Conservation (phyloP, 1,140 invertebrate genomes). For the Drosophila nigromelanica region DNA sequence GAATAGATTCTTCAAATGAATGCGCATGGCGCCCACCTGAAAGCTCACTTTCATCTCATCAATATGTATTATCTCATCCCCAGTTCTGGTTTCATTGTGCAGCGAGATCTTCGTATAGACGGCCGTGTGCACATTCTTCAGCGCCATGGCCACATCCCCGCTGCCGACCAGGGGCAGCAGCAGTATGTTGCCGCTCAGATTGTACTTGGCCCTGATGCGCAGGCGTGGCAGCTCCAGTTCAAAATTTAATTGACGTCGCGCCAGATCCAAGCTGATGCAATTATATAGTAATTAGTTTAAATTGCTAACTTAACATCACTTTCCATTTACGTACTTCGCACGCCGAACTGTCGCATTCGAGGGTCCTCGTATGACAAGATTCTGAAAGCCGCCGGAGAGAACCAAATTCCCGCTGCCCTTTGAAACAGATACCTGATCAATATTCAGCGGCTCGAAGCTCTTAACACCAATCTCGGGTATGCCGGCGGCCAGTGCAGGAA, state of each 20-base stretch:
- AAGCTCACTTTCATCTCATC: conserved; percentile 86
- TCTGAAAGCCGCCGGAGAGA: conserved; percentile 84
- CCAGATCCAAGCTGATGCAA: conserved; percentile 83
- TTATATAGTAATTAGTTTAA: too few relatives aligned
- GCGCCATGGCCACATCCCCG: conserved; percentile 84
- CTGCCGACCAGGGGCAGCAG: conserved; percentile 85
- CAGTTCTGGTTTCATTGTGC: conserved; percentile 71
- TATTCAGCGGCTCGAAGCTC: conserved; percentile 84
- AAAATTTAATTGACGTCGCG: conserved; percentile 84
- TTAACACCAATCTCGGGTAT: conserved; percentile 85
- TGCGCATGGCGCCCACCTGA: conserved; percentile 84
- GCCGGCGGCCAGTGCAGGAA: conserved; percentile 81
- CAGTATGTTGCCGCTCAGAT: conserved; percentile 86
- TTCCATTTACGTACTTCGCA: conserved; percentile 57
- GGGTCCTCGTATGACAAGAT: conserved; percentile 84
- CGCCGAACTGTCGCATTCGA: conserved; percentile 83
- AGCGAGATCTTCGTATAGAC: conserved; percentile 85
- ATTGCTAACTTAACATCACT: conserved; percentile 16
- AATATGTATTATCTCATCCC: conserved; percentile 84
- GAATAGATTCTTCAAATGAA: conserved; percentile 85
- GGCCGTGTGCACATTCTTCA: conserved; percentile 85
- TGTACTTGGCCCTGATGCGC: conserved; percentile 85
- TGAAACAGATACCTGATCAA: conserved; percentile 84
- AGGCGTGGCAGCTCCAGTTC: conserved; percentile 85
- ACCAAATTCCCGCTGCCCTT: conserved; percentile 84